Evolutionary conservation across 2,888 invertebrate genomes (phyloP).

Genomic region (Dasypolia templi): DNA sequence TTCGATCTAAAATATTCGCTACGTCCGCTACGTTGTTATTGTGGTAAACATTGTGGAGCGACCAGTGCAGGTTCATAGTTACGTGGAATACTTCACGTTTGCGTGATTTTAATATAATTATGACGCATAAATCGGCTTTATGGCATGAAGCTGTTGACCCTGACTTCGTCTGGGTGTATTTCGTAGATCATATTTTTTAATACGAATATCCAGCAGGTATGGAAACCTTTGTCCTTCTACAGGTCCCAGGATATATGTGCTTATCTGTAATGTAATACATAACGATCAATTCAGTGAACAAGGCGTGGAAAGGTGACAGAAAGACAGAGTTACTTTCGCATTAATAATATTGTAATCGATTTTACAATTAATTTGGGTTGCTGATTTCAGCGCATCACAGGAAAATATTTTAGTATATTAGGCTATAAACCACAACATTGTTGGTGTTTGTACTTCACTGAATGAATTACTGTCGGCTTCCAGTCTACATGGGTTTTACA

Average conservation of each 20-base stretch:
- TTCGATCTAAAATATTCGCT: background rate
- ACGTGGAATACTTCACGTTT: background rate
- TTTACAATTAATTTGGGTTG: background rate
- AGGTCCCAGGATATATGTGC: too few relatives aligned
- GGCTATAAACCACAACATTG: background rate
- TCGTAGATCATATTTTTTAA: background rate
- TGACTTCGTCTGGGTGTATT: too few relatives aligned
- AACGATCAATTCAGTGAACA: too few relatives aligned
- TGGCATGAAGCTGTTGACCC: too few relatives aligned
- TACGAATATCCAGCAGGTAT: background rate
- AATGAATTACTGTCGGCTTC: background rate
- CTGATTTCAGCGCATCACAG: background rate
- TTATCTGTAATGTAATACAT: too few relatives aligned
- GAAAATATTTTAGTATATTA: background rate
- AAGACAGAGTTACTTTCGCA: too few relatives aligned
- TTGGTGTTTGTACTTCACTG: background rate
- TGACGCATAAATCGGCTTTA: too few relatives aligned
- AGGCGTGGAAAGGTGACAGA: too few relatives aligned
- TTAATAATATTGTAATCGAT: background rate
- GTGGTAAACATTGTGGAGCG: background rate
- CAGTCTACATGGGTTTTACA: too few relatives aligned
- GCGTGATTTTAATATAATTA: background rate
- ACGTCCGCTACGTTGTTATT: background rate
- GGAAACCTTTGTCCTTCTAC: too few relatives aligned
- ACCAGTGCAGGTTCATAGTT: background rate